A percentile compares a stretch with the other conserved stretches of the same genome.
Conservation (phyloP, 2,888 invertebrate genomes). For the Standfussiana lucernea region DNA sequence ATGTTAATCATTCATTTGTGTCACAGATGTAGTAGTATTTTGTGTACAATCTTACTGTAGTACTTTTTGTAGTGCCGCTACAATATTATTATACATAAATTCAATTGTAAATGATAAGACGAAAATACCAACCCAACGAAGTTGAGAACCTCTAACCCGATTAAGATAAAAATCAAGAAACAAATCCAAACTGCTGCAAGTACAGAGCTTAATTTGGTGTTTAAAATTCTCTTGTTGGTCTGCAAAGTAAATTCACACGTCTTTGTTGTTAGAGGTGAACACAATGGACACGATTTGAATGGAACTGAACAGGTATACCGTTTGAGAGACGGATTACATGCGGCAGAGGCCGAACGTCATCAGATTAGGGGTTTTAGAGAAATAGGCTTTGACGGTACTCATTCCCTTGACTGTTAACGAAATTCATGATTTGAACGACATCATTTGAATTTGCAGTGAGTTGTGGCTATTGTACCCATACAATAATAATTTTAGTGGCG, state of each 20-base stretch:
- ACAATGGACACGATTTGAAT: constrained; percentile 57
- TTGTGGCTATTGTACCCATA: neutral
- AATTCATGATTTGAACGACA: neutral
- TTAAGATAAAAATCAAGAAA: constrained; percentile 1
- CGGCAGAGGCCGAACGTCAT: constrained; percentile 29
- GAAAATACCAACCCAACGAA: neutral
- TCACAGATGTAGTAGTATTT: too few relatives aligned
- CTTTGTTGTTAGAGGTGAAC: constrained; percentile 32
- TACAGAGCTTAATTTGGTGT: constrained; percentile 10
- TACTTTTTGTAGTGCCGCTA: too few relatives aligned
- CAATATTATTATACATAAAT: neutral
- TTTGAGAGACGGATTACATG: constrained; percentile 43
- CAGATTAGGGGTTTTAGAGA: constrained; percentile 39
- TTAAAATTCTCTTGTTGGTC: constrained; percentile 55
- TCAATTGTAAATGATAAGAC: neutral
- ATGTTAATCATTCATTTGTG: too few relatives aligned
- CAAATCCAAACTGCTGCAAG: neutral
- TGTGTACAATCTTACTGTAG: too few relatives aligned
- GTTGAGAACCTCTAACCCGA: neutral
- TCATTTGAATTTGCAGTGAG: neutral
- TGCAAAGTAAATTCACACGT: constrained; percentile 44
- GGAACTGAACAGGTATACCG: constrained; percentile 44
- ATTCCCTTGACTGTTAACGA: too few relatives aligned
- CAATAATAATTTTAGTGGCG: neutral
- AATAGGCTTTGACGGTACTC: constrained; percentile 15